Base-by-base conservation (phyloP, 2,113 vertebrate species). In the Sebastes schlegelii region DNA sequence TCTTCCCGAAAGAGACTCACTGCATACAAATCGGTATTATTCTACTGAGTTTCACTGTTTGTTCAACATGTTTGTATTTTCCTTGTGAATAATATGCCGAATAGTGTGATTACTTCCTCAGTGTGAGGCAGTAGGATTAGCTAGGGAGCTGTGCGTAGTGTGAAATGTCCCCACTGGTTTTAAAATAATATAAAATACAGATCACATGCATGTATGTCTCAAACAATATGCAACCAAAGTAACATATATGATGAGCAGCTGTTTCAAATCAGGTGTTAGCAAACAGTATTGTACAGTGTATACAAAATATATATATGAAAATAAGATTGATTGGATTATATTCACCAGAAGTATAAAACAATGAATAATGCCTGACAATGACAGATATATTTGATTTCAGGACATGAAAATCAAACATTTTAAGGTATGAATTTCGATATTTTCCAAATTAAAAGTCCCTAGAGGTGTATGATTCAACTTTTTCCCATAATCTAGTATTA, bases 51-150 rank as follows among this genome's bases (percentile, higher is more conserved):
- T 51, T 48, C 8, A 26, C 21, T 65, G 48, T 75, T 84, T 77
- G 66, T 67, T 79, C 64, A 26, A 23, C 16, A 13, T 64, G 26
- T 80, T 74, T 84, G 51, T 52, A 67, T 26, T 78, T 74, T 80
- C 4, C 48, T 70, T 45, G 13, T 60, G 74, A 82, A 71, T 76
- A 61, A 57, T 54, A 79, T 63, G 21, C 26, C 21, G 67, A 74
- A 57, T 45, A 62, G 26, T 70, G 34, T 34, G 52, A 78, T 80
- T 48, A 68, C 74, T 60, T 79, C 62, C 26, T 43, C 48, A 57
- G 12, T 64, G 26, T 17, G 64, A 34, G 10, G 11, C 16, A 21
- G 16, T 16, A 4, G n/a, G n/a, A 66, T 6, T 61, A 43, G 60
- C 21, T 49, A 17, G 42, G 40, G 52, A 58, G 80, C 51, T 72